These are phyloP conservation scores for Nymphalis polychloros DNA, from an alignment of 2,888 invertebrate species.

Conservation along the genomic window DNA sequence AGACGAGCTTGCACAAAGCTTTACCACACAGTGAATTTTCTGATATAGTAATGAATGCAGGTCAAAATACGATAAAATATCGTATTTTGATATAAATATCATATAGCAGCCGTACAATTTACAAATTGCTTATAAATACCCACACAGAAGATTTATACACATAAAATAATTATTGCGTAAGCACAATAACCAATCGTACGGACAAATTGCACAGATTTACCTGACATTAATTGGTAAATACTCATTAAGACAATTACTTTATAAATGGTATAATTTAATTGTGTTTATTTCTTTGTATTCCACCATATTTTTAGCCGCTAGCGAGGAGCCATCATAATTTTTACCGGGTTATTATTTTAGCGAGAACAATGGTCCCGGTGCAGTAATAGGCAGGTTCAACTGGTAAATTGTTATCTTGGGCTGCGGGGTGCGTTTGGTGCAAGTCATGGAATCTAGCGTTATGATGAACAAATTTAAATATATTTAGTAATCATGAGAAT, in stretches of 20 bases:
- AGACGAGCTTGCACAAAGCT: too few relatives aligned
- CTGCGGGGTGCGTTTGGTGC: constrained; percentile 54
- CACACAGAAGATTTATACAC: neutral
- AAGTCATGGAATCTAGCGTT: constrained; percentile 37
- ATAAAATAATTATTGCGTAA: neutral
- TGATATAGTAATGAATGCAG: too few relatives aligned
- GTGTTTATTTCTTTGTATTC: constrained; percentile 15
- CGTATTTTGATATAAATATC: too few relatives aligned
- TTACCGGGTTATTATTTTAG: constrained; percentile 70
- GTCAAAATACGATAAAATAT: too few relatives aligned
- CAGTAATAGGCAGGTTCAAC: constrained; percentile 73
- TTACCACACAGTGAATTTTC: too few relatives aligned
- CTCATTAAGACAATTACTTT: neutral
- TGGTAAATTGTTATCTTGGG: constrained; percentile 76
- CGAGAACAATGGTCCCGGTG: constrained; percentile 64
- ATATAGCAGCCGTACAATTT: too few relatives aligned
- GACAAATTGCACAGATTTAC: neutral
- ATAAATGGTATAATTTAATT: constrained; percentile 14
- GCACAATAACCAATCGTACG: neutral
- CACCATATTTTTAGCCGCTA: constrained; percentile 33
- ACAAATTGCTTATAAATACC: neutral
- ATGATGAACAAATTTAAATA: neutral
- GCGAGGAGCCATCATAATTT: constrained; percentile 52
- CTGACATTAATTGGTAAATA: constrained; percentile 1
- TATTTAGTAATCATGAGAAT: neutral